A percentile compares a stretch with the other conserved stretches of the same genome.
phyloP scores from a whole-genome alignment of 2,113 vertebrate genomes.

The Willisornis vidua region DNA sequence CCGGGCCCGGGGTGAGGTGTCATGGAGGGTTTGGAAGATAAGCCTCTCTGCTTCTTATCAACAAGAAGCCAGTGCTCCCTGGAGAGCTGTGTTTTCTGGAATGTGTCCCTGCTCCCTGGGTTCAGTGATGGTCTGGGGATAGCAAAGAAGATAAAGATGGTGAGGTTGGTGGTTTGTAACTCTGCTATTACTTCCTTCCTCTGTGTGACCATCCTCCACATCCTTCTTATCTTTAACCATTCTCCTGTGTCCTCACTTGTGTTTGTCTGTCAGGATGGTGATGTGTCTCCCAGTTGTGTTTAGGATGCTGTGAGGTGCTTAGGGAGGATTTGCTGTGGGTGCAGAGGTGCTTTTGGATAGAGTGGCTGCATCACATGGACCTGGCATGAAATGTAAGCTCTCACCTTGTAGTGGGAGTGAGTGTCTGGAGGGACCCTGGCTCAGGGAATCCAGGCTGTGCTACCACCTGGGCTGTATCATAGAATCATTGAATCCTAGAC shows the following conservation, averaged over 20 bases:
- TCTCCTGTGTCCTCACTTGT: not conserved
- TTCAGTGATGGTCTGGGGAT: not conserved
- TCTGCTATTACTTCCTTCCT: not conserved
- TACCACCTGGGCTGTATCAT: not conserved
- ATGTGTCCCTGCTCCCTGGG: not conserved
- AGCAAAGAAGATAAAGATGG: not conserved
- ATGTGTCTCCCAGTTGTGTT: not conserved
- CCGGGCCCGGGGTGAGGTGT: not conserved
- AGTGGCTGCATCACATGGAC: not conserved
- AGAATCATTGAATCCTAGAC: not conserved
- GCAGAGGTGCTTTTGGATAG: not conserved
- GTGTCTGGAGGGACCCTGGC: not conserved
- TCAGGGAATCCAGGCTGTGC: not conserved
- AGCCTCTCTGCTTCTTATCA: not conserved
- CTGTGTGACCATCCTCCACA: not conserved
- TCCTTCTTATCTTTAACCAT: not conserved
- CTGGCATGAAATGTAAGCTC: not conserved
- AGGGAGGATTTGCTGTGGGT: rapidly evolving
- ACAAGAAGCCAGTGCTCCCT: not conserved
- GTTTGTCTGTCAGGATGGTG: not conserved
- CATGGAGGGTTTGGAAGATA: not conserved
- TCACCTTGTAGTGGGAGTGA: not conserved
- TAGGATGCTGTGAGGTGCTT: rapidly evolving
- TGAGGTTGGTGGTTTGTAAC: not conserved
- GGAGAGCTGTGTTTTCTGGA: slow-evolving; percentile 4